These are phyloP conservation scores for Cyclophora albipunctata DNA, from an alignment of 2,888 invertebrate species.

Conservation along the genomic window DNA sequence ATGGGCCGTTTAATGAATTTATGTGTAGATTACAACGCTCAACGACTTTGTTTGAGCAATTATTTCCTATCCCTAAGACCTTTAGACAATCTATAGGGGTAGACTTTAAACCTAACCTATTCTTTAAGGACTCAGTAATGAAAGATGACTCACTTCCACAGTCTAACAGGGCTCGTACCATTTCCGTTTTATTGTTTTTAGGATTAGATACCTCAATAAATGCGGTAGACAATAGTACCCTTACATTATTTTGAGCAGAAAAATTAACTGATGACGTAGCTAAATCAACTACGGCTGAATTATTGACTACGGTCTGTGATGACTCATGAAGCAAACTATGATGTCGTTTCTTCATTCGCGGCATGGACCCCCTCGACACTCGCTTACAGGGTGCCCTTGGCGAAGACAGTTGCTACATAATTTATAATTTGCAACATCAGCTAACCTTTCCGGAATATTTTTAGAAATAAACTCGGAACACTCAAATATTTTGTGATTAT, in stretches of 20 bases:
- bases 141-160: neutral
- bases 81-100: conserved; percentile 2
- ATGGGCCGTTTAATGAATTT: conserved; percentile 9
- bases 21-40: conserved; percentile 6
- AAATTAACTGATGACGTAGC: too few relatives aligned
- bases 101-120: neutral
- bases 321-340: neutral
- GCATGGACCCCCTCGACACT: neutral
- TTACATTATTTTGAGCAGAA: too few relatives aligned
- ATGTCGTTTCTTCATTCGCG: neutral
- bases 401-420: neutral
- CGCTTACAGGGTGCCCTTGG: neutral
- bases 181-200: neutral
- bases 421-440: neutral
- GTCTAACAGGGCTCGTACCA: neutral
- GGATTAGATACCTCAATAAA: neutral
- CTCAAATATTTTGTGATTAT: conserved; percentile 2
- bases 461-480: neutral
- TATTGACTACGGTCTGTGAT: neutral
- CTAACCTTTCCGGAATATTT: neutral
- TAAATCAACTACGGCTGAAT: too few relatives aligned
- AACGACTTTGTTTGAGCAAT: neutral
- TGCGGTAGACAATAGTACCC: neutral
- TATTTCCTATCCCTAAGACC: conserved; percentile 14
- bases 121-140: neutral